phyloP scores from a whole-genome alignment of 1,140 invertebrate genomes.

The Psix sp. region DNA sequence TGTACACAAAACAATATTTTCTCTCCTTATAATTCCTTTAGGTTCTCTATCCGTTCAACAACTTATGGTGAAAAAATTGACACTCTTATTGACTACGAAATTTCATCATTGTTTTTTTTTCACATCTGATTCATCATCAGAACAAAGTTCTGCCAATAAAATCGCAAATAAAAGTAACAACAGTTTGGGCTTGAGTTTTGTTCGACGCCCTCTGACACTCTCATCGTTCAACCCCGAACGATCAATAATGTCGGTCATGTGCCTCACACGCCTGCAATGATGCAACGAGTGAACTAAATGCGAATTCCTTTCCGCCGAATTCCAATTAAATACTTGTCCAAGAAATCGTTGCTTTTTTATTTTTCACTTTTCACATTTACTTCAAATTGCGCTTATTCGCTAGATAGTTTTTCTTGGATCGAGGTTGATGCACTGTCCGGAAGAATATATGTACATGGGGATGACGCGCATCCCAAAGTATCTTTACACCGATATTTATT shows the following conservation, averaged over 20 bases:
- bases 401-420: conserved; percentile 5
- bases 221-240: conserved; percentile 57
- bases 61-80: too few relatives aligned
- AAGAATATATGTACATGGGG: conserved; percentile 38
- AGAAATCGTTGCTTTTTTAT: conserved; percentile 4
- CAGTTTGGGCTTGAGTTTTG: conserved; percentile 13
- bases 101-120: too few relatives aligned
- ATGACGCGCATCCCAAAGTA: conserved; percentile 32
- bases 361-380: not conserved
- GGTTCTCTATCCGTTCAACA: too few relatives aligned
- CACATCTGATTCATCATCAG: too few relatives aligned
- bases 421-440: conserved; percentile 23
- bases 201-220: conserved; percentile 53
- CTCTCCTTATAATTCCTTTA: too few relatives aligned
- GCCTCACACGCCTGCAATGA: conserved; percentile 60
- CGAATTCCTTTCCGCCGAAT: conserved; percentile 31
- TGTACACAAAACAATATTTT: conserved; percentile 23
- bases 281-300: conserved; percentile 52
- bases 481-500: conserved; percentile 75
- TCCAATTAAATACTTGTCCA: conserved; percentile 41
- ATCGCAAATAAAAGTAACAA: conserved; percentile 28
- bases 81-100: conserved; percentile 53
- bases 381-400: not conserved
- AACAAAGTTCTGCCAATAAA: conserved; percentile 14
- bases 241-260: conserved; percentile 64